phyloP scores from a whole-genome alignment of 2,113 vertebrate genomes.

The Arvicanthis niloticus region DNA sequence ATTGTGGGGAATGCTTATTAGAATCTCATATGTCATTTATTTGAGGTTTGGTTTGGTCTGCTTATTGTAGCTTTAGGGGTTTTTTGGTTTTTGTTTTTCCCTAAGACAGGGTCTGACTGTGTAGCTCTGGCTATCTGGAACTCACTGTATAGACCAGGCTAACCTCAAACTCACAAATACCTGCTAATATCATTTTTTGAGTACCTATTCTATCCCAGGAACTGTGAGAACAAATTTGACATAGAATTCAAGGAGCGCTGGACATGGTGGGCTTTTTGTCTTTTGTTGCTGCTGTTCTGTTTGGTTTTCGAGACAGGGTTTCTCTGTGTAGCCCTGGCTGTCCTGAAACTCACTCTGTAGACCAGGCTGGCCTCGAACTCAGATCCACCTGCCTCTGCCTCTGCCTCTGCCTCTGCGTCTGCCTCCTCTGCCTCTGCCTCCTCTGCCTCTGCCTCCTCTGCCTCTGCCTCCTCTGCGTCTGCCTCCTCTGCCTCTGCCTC shows the following conservation, averaged over 20 bases:
- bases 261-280: too few relatives aligned
- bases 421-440: not conserved
- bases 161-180: not conserved
- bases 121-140: not conserved
- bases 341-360: too few relatives aligned
- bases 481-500: not conserved
- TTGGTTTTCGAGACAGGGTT: too few relatives aligned
- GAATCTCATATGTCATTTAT: not conserved
- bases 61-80: not conserved
- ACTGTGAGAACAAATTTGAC: not conserved
- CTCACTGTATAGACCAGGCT: not conserved
- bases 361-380: too few relatives aligned
- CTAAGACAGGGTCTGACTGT: not conserved
- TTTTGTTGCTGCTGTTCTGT: too few relatives aligned
- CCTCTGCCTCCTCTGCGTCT: too few relatives aligned
- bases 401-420: not conserved
- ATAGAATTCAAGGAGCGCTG: not conserved
- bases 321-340: too few relatives aligned
- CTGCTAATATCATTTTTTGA: slow-evolving; percentile 16
- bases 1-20: not conserved
- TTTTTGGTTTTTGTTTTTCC: not conserved
- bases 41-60: not conserved
- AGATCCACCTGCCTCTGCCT: not conserved
- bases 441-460: not conserved
- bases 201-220: not conserved